Evolutionary conservation across 2,797 vertebrate species (phyloP).

Genomic region (Aphelocoma californica): DNA sequence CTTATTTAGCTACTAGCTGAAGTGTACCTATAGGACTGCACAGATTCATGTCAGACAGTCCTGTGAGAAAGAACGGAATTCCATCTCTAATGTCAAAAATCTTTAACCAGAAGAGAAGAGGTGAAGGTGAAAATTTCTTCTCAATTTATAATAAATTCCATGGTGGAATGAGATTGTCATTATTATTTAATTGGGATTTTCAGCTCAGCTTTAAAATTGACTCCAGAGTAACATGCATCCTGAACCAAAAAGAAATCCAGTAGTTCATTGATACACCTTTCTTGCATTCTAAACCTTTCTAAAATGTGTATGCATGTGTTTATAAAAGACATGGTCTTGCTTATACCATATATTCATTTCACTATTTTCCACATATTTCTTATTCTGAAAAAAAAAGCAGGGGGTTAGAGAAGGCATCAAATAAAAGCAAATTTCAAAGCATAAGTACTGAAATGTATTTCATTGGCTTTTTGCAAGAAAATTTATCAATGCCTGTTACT

Average conservation of each 20-base stretch:
- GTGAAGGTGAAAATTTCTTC: neutral
- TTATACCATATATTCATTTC: neutral
- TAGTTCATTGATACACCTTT: neutral
- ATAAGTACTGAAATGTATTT: constrained; percentile 44
- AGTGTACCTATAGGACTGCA: neutral
- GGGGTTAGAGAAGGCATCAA: neutral
- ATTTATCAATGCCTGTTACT: constrained; percentile 20
- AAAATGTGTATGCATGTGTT: neutral
- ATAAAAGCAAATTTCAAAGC: neutral
- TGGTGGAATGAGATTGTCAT: neutral
- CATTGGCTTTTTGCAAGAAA: neutral
- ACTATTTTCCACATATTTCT: neutral
- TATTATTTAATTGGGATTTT: neutral
- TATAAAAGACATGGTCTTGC: neutral
- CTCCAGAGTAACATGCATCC: neutral
- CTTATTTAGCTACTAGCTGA: neutral
- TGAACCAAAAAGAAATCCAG: neutral
- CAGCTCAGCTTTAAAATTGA: neutral
- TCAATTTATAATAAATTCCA: neutral
- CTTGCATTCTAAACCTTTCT: neutral
- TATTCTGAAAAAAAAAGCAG: neutral
- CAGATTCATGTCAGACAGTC: neutral
- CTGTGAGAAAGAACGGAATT: neutral
- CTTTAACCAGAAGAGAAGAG: neutral
- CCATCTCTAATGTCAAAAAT: neutral